Conservation (phyloP, 2,888 invertebrate species). For the Drosophila merina region DNA sequence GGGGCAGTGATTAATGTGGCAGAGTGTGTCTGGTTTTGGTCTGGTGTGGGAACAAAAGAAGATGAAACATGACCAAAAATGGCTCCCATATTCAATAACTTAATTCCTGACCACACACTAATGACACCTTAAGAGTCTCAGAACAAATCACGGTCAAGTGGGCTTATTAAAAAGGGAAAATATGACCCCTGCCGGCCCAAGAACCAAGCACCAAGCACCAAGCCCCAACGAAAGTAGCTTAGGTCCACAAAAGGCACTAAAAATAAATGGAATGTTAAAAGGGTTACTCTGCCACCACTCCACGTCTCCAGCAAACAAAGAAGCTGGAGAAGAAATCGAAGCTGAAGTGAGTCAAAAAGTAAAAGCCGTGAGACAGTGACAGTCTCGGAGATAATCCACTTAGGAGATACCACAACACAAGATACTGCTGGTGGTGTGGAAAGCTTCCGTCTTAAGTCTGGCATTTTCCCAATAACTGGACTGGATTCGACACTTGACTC, state of each 20-base stretch:
- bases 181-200: constrained; percentile 17
- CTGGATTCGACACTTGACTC: background rate
- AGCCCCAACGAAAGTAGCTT: constrained; percentile 72
- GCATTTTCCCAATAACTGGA: background rate
- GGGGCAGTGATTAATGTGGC: constrained; percentile 74
- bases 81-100: background rate
- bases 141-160: constrained; percentile 45
- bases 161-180: constrained; percentile 67
- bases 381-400: constrained; percentile 38
- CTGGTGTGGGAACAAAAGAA: constrained; percentile 22
- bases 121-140: constrained; percentile 32
- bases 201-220: constrained; percentile 14
- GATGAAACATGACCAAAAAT: background rate
- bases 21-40: background rate
- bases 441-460: constrained; percentile 28
- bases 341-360: constrained; percentile 58
- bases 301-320: constrained; percentile 24
- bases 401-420: constrained; percentile 17
- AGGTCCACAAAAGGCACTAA: constrained; percentile 58
- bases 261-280: constrained; percentile 75
- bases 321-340: constrained; percentile 34
- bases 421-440: constrained; percentile 28
- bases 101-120: constrained; percentile 33
- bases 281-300: constrained; percentile 45
- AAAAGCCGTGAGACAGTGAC: constrained; percentile 60